These are phyloP conservation scores for Malurus melanocephalus DNA, from an alignment of 2,113 vertebrate genomes.

Conservation along the genomic window DNA sequence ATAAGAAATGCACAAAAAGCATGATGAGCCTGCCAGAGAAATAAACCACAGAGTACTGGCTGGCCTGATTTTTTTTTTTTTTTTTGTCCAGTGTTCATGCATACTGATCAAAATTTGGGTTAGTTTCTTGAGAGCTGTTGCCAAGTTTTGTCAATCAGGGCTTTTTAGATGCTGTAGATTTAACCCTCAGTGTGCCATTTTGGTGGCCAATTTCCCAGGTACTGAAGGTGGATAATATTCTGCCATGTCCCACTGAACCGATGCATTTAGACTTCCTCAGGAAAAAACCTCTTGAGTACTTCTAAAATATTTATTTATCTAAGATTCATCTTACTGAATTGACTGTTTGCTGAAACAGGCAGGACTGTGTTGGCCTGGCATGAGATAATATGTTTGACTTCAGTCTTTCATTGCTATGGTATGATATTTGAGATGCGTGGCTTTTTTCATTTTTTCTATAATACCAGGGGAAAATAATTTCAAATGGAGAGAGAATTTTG, in stretches of 20 bases:
- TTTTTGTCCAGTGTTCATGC: conserved; percentile 1
- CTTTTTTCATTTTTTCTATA: not conserved
- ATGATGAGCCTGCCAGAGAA: conserved; percentile 38
- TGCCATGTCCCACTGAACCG: conserved; percentile 11
- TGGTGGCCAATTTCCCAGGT: not conserved
- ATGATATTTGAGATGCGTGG: conserved; percentile 19
- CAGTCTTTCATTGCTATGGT: not conserved
- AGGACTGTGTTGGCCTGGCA: not conserved
- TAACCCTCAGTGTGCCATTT: conserved; percentile 25
- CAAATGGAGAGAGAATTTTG: conserved; percentile 2
- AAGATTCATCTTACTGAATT: conserved; percentile 24
- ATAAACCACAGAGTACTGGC: conserved; percentile 32
- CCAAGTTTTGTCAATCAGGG: conserved; percentile 2
- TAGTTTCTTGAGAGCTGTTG: not conserved
- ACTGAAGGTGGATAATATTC: not conserved
- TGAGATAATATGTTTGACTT: conserved; percentile 21
- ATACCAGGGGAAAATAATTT: conserved; percentile 19
- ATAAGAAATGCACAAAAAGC: conserved; percentile 27
- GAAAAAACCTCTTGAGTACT: conserved; percentile 20
- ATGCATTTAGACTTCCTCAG: conserved; percentile 27
- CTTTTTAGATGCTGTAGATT: not conserved
- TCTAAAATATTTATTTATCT: conserved; percentile 46
- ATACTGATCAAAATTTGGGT: conserved; percentile 14
- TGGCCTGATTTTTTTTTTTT: conserved; percentile 25
- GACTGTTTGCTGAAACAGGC: conserved; percentile 21